Percentiles rank a stretch among this genome's conserved stretches.
phyloP scores from a whole-genome alignment of 2,797 vertebrate genomes.

The Pangasius macronema region DNA sequence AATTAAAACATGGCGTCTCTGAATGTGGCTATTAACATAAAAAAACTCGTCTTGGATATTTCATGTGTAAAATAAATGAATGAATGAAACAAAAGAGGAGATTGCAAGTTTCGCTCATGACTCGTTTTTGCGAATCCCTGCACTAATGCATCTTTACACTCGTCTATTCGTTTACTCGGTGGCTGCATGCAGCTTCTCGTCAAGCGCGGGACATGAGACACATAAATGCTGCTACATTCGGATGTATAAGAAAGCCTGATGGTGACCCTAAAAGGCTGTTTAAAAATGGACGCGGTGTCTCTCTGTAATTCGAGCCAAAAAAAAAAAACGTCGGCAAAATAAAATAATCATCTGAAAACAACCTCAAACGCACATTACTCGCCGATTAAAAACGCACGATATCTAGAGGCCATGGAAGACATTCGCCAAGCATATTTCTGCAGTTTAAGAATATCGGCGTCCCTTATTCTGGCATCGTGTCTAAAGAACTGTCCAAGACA shows the following conservation, averaged over 20 bases:
- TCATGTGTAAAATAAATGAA: not conserved
- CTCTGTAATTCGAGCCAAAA: constrained; percentile 71
- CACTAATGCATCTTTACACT: not conserved
- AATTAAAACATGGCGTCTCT: not conserved
- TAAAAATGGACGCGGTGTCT: constrained; percentile 68
- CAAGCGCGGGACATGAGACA: constrained; percentile 58
- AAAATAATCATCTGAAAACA: constrained; percentile 72
- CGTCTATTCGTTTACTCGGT: not conserved
- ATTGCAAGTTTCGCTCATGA: not conserved
- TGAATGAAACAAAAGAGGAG: not conserved
- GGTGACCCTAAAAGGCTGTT: constrained; percentile 65
- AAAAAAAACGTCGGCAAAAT: constrained; percentile 66
- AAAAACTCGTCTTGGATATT: not conserved
- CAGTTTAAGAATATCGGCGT: not conserved
- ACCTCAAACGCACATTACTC: constrained; percentile 53
- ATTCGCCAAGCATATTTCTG: constrained; percentile 31
- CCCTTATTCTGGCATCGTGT: constrained; percentile 5
- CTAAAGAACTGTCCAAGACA: not conserved
- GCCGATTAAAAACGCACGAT: constrained; percentile 59
- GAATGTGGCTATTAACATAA: not conserved
- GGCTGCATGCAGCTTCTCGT: constrained; percentile 35
- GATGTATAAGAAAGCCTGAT: constrained; percentile 57
- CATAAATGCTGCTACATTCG: constrained; percentile 68
- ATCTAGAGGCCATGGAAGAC: constrained; percentile 56
- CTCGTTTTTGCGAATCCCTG: not conserved